Evolutionary conservation across 1,140 invertebrate genomes (phyloP).

Genomic region (Trichoplusia ni): DNA sequence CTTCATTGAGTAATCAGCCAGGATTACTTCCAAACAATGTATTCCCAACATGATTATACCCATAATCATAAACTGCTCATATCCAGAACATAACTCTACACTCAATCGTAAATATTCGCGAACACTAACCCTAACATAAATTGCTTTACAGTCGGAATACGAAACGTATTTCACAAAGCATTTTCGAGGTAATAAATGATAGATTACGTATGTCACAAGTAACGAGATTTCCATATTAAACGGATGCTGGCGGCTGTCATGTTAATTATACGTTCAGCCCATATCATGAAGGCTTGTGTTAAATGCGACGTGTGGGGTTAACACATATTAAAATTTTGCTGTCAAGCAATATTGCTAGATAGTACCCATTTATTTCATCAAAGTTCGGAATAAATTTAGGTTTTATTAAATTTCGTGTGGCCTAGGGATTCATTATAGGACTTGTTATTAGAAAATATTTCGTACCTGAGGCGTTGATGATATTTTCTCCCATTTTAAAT

Average conservation of each 20-base stretch:
- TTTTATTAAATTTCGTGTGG: no score
- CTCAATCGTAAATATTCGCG: neutral
- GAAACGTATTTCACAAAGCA: neutral
- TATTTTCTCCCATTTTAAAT: no score
- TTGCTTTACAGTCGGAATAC: neutral
- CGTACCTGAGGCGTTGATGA: no score
- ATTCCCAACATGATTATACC: no score
- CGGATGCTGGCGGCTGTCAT: slow-evolving; percentile 34
- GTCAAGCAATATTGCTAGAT: no score
- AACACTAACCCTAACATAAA: slow-evolving; percentile 3
- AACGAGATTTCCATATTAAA: slow-evolving; percentile 57
- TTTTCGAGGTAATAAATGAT: slow-evolving; percentile 49
- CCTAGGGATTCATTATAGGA: no score
- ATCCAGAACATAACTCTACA: neutral
- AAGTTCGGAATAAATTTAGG: no score
- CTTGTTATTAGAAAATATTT: no score
- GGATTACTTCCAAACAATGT: no score
- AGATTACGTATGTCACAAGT: slow-evolving; percentile 40
- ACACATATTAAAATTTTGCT: slow-evolving; percentile 12
- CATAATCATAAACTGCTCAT: neutral
- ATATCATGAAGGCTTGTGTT: slow-evolving; percentile 13
- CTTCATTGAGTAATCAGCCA: no score
- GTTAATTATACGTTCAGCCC: slow-evolving; percentile 38
- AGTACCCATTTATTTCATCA: no score
- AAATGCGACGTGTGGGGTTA: slow-evolving; percentile 5